These are phyloP conservation scores for Nomada fabriciana DNA, from an alignment of 2,888 invertebrate genomes.

Conservation along the genomic window DNA sequence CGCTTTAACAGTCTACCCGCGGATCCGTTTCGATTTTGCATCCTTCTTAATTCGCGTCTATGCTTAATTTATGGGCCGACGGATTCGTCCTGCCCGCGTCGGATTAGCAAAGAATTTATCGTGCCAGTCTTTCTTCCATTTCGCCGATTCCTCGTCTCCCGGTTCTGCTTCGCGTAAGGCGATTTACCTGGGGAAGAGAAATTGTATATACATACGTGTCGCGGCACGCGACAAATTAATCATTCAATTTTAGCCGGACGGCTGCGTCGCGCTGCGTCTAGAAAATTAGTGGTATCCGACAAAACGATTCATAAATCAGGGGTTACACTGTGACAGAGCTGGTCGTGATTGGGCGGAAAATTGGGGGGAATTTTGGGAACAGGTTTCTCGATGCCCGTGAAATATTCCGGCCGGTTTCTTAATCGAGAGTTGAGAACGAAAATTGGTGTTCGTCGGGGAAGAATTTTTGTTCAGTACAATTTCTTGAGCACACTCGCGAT, in stretches of 20 bases:
- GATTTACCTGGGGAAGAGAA: no score
- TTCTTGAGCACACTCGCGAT: neutral
- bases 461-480: no score
- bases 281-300: slow-evolving; percentile 36
- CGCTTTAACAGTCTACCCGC: slow-evolving; percentile 33
- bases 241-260: slow-evolving; percentile 28
- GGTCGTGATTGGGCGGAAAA: neutral
- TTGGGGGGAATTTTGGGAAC: neutral
- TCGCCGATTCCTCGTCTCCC: neutral
- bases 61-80: slow-evolving; percentile 37
- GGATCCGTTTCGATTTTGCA: slow-evolving; percentile 30
- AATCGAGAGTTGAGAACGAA: no score
- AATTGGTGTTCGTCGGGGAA: no score
- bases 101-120: slow-evolving; percentile 34
- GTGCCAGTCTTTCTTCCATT: neutral
- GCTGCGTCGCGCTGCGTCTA: slow-evolving; percentile 12
- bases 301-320: slow-evolving; percentile 45
- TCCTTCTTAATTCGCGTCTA: slow-evolving; percentile 49
- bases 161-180: neutral
- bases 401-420: no score
- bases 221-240: slow-evolving; percentile 31
- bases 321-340: neutral
- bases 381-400: no score
- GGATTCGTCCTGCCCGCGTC: slow-evolving; percentile 11
- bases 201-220: neutral